Evolutionary conservation across 2,797 vertebrate species (phyloP).

Genomic region (Sebastes minor): DNA sequence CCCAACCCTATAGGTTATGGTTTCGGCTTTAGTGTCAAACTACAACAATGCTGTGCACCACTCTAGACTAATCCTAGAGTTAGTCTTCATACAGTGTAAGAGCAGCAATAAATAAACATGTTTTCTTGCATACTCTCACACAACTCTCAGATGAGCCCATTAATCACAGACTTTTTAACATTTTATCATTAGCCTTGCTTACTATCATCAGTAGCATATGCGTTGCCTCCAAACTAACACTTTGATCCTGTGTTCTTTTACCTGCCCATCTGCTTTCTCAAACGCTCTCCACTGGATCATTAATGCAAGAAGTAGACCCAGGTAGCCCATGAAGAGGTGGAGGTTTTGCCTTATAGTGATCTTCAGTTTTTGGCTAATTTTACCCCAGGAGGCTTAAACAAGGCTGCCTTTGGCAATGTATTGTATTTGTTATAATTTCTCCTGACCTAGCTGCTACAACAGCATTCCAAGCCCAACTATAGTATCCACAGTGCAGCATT

Average conservation of each 20-base stretch:
- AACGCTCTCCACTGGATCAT: slow-evolving; percentile 42
- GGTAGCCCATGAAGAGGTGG: slow-evolving; percentile 22
- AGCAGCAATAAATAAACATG: slow-evolving; percentile 35
- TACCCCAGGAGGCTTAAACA: slow-evolving; percentile 22
- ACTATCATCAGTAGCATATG: slow-evolving; percentile 39
- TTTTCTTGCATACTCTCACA: slow-evolving; percentile 13
- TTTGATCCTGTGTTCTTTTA: slow-evolving; percentile 53
- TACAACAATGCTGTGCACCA: slow-evolving; percentile 5
- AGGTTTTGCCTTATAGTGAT: slow-evolving; percentile 21
- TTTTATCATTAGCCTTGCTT: slow-evolving; percentile 49
- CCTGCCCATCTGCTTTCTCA: slow-evolving; percentile 52
- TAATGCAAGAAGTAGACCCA: slow-evolving; percentile 35
- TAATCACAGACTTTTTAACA: slow-evolving; percentile 50
- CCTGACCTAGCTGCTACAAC: background rate
- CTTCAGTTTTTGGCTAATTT: slow-evolving; percentile 36
- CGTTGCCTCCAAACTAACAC: slow-evolving; percentile 30
- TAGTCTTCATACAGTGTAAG: slow-evolving; percentile 4
- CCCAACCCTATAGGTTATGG: background rate
- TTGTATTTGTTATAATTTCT: slow-evolving; percentile 21
- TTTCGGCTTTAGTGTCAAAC: slow-evolving; percentile 18
- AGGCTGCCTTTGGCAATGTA: slow-evolving; percentile 9
- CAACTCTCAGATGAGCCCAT: slow-evolving; percentile 48
- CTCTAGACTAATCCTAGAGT: slow-evolving; percentile 3
- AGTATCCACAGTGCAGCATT: background rate
- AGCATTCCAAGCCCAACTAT: background rate